phyloP scores from a whole-genome alignment of 2,113 vertebrate species.

The Ginglymostoma cirratum region DNA sequence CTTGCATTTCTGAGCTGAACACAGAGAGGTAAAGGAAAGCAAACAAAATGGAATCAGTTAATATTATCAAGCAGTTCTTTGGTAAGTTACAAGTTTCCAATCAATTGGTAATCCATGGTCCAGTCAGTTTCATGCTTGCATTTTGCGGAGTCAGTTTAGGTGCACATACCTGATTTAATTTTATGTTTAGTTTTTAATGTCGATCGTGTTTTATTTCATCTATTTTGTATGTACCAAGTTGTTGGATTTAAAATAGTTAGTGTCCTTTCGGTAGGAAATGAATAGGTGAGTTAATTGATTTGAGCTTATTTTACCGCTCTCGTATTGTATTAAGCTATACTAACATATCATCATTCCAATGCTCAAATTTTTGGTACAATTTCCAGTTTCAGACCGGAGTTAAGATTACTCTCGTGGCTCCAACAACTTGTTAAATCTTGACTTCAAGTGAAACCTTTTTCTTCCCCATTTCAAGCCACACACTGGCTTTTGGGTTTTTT shows the following conservation, averaged over 20 bases:
- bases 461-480: not conserved
- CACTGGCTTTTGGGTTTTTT: not conserved
- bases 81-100: constrained; percentile 38
- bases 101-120: not conserved
- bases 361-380: not conserved
- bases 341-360: not conserved
- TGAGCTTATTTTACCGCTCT: not conserved
- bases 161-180: not conserved
- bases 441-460: not conserved
- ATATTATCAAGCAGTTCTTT: constrained; percentile 42
- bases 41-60: constrained; percentile 40
- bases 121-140: not conserved
- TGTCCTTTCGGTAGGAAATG: not conserved
- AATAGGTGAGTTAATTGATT: not conserved
- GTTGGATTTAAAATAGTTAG: not conserved
- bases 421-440: not conserved
- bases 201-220: not conserved
- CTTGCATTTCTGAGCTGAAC: not conserved
- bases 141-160: not conserved
- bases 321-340: not conserved
- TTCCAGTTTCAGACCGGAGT: not conserved
- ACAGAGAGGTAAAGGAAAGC: not conserved
- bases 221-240: not conserved
- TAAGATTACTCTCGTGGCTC: not conserved
- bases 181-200: not conserved